phyloP scores from a whole-genome alignment of 2,113 vertebrate species.

The Petrocephalus microphthalmus region DNA sequence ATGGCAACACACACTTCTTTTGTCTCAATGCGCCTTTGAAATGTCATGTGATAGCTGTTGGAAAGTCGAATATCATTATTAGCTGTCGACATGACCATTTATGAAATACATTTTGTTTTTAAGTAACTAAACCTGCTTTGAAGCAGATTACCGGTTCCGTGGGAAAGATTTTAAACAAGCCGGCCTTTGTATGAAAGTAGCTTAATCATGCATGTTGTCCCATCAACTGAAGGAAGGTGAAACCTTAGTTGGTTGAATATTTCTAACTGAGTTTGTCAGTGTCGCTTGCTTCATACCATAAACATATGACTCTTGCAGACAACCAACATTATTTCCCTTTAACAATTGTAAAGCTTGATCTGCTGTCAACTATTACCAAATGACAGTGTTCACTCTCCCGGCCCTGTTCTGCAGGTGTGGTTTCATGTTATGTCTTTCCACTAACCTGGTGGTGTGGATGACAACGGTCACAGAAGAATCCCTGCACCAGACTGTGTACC shows the following conservation, averaged over 20 bases:
- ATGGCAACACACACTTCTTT: not conserved
- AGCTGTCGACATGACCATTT: not conserved
- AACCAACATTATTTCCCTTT: not conserved
- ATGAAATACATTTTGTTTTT: not conserved
- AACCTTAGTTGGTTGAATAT: not conserved
- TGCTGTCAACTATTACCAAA: not conserved
- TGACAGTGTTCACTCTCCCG: not conserved
- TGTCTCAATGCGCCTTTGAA: not conserved
- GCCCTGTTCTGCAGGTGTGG: conserved; percentile 68
- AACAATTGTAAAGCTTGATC: not conserved
- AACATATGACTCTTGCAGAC: not conserved
- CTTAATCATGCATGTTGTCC: not conserved
- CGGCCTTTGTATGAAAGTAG: not conserved
- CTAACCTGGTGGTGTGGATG: conserved; percentile 89
- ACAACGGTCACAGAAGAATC: conserved; percentile 83
- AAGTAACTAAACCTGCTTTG: not conserved
- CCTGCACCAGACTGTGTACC: conserved; percentile 68
- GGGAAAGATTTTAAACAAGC: not conserved
- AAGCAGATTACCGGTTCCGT: not conserved
- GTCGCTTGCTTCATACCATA: not conserved
- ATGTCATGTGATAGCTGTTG: not conserved
- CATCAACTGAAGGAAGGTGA: not conserved
- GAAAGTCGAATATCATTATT: not conserved
- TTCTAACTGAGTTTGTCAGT: not conserved
- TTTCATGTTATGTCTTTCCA: conserved; percentile 82